Base-by-base conservation (phyloP, 2,113 vertebrate genomes). In the Pipra filicauda region DNA sequence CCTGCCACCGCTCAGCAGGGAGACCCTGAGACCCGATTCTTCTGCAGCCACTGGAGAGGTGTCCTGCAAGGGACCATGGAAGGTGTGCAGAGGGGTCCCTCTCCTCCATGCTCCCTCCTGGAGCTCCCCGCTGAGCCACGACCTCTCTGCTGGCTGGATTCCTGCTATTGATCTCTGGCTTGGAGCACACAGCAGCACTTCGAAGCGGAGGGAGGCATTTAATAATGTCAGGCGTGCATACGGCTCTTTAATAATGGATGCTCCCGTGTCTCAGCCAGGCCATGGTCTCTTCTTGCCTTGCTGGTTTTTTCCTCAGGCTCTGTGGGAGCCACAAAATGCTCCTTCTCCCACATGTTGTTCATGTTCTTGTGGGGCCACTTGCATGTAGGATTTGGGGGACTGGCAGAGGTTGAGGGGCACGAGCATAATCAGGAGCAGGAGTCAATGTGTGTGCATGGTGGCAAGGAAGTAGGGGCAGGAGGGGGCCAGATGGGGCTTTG, bases 231-330 rank as follows among this genome's bases (percentile, higher is more conserved):
- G 79, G 57, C 27, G 0, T 95, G 88, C 65, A 72, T 95, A 82
- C 3, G 1, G 91, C 67, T 94, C 72, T 86, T 96, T 77, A 96
- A 96, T 96, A 97, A 96, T 96, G 91, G 76, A 96, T 94, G 69
- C 64, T 90, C 5, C 67, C 1, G 0, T 77, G 72, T 78, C 65
- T 96, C 9, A 5, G 59, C 7, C n/a, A 93, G 83, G 84, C 80
- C 80, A 57, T 1, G 1, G 20, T 31, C 58, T 91, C 64, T 80
- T 64, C 67, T 66, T 73, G 64, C 88, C n/a, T 83, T 0, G 0
- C 69, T 62, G 30, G 5, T 71, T 65, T 75, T 55, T 94, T 88
- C 23, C 30, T n/a, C 1, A 0, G 14, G 43, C 43, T 57, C 43
- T 30, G 59, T 0, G 0, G 48, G 52, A 89, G 48, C 28, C 26